phyloP scores from a whole-genome alignment of 2,797 vertebrate genomes.

The Gymnoscopelus braueri region DNA sequence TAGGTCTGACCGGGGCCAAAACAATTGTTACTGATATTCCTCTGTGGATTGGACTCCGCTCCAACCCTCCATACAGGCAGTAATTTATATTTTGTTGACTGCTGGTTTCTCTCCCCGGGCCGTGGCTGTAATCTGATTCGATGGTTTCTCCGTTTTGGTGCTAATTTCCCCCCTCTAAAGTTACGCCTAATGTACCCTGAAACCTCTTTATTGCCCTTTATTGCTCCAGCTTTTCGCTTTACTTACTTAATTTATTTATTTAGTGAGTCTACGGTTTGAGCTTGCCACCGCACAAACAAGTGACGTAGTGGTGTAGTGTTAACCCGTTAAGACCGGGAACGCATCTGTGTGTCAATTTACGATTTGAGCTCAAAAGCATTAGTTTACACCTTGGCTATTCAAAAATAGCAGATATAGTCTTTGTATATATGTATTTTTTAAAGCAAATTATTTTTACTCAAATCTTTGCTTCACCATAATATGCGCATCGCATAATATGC shows the following conservation, averaged over 20 bases:
- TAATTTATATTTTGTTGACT: conserved; percentile 85
- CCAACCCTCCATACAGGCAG: conserved; percentile 66
- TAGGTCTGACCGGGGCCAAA: conserved; percentile 78
- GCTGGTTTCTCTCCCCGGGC: conserved; percentile 61
- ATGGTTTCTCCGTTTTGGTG: conserved; percentile 70
- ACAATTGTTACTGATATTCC: conserved; percentile 83
- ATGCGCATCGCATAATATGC: too few species aligned
- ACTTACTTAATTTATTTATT: conserved; percentile 77
- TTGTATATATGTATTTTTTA: too few species aligned
- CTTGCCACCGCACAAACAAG: conserved; percentile 66
- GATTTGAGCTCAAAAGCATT: too few species aligned
- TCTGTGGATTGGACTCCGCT: conserved; percentile 74
- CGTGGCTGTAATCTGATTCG: conserved; percentile 73
- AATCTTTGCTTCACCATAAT: too few species aligned
- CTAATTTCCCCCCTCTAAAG: conserved; percentile 78
- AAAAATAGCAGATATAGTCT: too few species aligned
- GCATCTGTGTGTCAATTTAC: too few species aligned
- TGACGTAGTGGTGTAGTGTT: conserved; percentile 61
- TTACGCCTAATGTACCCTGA: conserved; percentile 80
- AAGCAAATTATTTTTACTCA: too few species aligned
- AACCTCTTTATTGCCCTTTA: conserved; percentile 77
- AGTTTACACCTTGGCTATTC: too few species aligned
- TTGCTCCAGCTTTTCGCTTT: conserved; percentile 66
- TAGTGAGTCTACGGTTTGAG: conserved; percentile 58
- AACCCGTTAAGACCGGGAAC: too few species aligned